Evolutionary conservation across 1,140 invertebrate genomes (phyloP).

Genomic region (Nomia melanderi): DNA sequence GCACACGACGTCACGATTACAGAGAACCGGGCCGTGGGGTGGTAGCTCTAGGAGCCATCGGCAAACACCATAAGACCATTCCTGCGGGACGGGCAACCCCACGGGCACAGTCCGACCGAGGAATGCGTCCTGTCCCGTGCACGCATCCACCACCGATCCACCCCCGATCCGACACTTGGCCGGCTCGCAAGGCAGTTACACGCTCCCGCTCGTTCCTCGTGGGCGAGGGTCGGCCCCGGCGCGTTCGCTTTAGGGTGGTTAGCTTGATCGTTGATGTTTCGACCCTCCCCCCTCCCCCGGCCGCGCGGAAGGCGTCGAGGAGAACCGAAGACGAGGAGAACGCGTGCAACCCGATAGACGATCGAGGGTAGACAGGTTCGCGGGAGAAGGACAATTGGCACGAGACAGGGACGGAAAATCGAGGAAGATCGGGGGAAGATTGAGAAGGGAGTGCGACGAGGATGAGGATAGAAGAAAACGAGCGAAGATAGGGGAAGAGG

Average conservation of each 20-base stretch:
- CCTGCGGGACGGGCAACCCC: constrained; percentile 32
- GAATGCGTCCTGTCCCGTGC: constrained; percentile 69
- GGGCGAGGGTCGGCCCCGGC: constrained; percentile 35
- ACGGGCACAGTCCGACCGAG: constrained; percentile 14
- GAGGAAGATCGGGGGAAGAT: not conserved
- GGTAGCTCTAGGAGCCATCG: constrained; percentile 55
- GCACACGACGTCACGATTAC: constrained; percentile 29
- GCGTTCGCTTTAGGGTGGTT: constrained; percentile 59
- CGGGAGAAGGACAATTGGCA: not conserved
- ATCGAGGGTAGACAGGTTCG: not conserved
- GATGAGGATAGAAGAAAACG: not conserved
- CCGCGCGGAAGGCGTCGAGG: constrained; percentile 19
- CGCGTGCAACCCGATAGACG: not conserved
- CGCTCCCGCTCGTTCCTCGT: constrained; percentile 42
- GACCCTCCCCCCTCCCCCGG: no score
- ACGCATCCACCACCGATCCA: constrained; percentile 54
- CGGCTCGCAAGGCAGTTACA: constrained; percentile 63
- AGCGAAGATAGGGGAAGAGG: not conserved
- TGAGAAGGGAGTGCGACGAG: not conserved
- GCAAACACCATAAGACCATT: constrained; percentile 61
- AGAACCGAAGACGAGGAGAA: constrained; percentile 3
- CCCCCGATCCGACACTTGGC: constrained; percentile 65
- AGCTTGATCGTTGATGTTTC: constrained; percentile 78
- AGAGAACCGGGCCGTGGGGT: no score
- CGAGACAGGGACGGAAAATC: not conserved